Conservation (phyloP, 2,888 invertebrate species). For the Diplazon laetatorius region DNA sequence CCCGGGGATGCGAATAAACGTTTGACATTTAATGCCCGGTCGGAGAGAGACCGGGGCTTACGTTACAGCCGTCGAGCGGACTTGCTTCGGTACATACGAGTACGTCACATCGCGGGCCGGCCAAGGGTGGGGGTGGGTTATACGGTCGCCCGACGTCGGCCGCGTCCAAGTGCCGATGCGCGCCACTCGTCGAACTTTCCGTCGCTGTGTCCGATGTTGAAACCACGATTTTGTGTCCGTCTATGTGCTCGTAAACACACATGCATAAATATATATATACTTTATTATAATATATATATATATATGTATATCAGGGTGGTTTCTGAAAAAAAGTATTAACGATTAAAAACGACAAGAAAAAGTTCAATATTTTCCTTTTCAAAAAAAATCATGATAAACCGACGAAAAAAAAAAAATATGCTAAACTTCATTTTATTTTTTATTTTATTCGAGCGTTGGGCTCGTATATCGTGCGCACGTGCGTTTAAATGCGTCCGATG, state of each 20-base stretch:
- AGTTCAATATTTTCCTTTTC: too few species aligned
- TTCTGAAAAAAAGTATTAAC: too few species aligned
- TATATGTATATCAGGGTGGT: neutral
- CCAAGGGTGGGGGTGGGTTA: constrained; percentile 9
- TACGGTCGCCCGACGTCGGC: constrained; percentile 24
- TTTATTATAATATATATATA: too few species aligned
- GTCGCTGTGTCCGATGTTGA: constrained; percentile 49
- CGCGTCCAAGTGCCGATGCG: too few species aligned
- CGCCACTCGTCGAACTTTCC: constrained; percentile 62
- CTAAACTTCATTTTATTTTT: too few species aligned
- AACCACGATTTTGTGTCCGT: neutral
- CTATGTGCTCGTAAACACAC: neutral
- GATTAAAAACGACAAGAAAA: too few species aligned
- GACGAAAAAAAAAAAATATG: too few species aligned
- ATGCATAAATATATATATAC: neutral
- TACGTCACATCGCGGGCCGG: constrained; percentile 35
- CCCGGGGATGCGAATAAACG: constrained; percentile 75
- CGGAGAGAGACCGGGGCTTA: constrained; percentile 68
- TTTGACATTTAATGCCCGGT: constrained; percentile 79
- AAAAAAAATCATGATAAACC: too few species aligned
- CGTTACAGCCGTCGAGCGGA: constrained; percentile 58
- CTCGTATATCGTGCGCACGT: too few species aligned
- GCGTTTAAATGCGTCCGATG: too few species aligned
- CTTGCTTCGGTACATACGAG: constrained; percentile 38
- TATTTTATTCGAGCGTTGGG: too few species aligned